Conservation (phyloP, 1,140 invertebrate species). For the Cydia strobilella region DNA sequence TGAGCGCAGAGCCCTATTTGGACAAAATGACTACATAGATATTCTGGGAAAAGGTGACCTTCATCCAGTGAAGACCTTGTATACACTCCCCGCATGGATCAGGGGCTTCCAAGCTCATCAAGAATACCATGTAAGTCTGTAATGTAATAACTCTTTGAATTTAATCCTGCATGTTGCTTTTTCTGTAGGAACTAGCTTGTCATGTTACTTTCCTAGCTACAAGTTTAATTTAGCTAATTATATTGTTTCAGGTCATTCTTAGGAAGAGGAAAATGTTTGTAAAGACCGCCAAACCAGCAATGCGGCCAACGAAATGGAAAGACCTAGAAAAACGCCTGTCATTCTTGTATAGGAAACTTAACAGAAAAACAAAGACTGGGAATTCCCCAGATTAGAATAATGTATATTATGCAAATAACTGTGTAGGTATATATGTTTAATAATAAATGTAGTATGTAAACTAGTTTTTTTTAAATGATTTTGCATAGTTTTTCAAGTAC, state of each 20-base stretch:
- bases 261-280: conserved; percentile 86
- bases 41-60: conserved; percentile 92
- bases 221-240: conserved; percentile 3
- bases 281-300: conserved; percentile 80
- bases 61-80: conserved; percentile 90
- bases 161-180: neutral
- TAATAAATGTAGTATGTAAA: neutral
- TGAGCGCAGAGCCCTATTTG: conserved; percentile 89
- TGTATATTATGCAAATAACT: neutral
- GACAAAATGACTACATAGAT: conserved; percentile 98
- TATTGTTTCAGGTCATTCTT: conserved; percentile 82
- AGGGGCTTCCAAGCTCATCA: conserved; percentile 90
- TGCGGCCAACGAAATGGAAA: conserved; percentile 88
- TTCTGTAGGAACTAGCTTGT: too few species aligned
- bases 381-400: conserved; percentile 75
- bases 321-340: conserved; percentile 86
- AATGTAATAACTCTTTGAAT: neutral
- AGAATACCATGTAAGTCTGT: conserved; percentile 85
- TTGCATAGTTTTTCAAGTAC: too few species aligned
- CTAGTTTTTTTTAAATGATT: neutral
- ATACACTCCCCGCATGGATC: conserved; percentile 92
- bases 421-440: neutral
- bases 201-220: neutral
- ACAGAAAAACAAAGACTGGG: conserved; percentile 88
- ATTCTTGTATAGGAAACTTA: conserved; percentile 88